These are phyloP conservation scores for Zalophus californianus DNA, from an alignment of 2,797 vertebrate genomes.

Conservation along the genomic window DNA sequence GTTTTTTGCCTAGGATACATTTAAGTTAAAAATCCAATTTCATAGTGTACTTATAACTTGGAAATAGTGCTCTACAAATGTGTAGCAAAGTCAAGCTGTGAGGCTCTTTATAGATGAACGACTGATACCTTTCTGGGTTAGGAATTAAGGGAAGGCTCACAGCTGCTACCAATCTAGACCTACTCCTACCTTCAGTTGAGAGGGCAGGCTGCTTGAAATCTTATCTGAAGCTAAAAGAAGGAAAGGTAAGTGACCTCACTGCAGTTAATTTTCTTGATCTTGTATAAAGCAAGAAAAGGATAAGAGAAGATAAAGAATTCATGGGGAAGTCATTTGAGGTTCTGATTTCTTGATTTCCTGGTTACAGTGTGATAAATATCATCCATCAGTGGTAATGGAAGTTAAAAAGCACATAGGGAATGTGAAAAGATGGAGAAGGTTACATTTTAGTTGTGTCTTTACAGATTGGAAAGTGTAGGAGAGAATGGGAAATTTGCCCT, in stretches of 20 bases:
- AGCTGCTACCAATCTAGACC: not conserved
- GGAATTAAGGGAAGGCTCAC: not conserved
- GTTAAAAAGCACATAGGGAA: not conserved
- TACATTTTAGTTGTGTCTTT: not conserved
- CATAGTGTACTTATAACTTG: not conserved
- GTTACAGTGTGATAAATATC: not conserved
- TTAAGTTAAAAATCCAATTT: not conserved
- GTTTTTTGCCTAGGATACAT: not conserved
- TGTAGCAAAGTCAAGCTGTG: not conserved
- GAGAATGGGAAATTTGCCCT: not conserved
- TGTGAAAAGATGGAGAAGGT: not conserved
- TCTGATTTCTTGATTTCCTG: constrained; percentile 1
- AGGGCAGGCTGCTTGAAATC: not conserved
- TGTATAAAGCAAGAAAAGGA: not conserved
- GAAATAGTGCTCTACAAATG: not conserved
- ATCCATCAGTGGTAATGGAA: not conserved
- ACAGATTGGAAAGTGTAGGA: not conserved
- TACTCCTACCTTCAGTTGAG: not conserved
- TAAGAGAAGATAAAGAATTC: not conserved
- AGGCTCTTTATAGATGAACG: not conserved
- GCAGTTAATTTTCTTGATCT: not conserved
- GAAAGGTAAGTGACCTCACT: not conserved
- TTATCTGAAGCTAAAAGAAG: not conserved
- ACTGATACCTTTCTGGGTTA: not conserved
- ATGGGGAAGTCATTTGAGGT: not conserved